Base-by-base conservation (phyloP, 2,888 invertebrate genomes). In the Mesorhabditis spiculigera region DNA sequence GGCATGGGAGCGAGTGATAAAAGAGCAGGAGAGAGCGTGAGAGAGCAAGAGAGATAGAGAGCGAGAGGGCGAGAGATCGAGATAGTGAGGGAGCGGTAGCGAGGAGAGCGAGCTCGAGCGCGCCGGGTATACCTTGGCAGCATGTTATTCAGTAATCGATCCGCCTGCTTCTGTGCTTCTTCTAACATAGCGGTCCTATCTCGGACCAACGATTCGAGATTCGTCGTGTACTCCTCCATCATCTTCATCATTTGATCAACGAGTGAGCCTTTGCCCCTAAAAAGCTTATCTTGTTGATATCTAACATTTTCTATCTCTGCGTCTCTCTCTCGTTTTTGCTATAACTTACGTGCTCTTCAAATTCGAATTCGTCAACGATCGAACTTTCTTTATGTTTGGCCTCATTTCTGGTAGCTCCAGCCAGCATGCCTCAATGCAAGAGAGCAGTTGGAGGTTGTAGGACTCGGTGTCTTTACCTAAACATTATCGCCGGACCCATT, bases 161-260 rank as follows among this genome's bases (percentile, higher is more conserved):
- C 84, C 2, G 84, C 84, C 71, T 84, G 84, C 68, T 82, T 82
- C 68, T 85, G 85, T 2, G 85, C 85, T 45, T 85, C 85, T 71
- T 85, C 85, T 68, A 85, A 69, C 66, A 85, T 71, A 4, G 82
- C 77, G 3, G 84, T 84, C 8, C 84, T 70, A 66, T 84, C 84
- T 66, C 81, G 76, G 5, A 84, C 84, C 69, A 84, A 77, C 16
- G 76, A 76, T 65, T 84, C 84, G 45, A 85, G 69, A 67, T 85
- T 84, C 0, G 82, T 80, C 5, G 84, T 85, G 73, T 84, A 84
- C 70, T 76, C 78, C 66, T 82, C 82, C 82, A 82, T 82, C 82
- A 82, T 82, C 74, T 85, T 82, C 80, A 85, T 83, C 84, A 84
- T 84, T 70, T 84, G 84, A 69, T 84, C 84, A 10, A 84, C 84